Conservation (phyloP, 2,797 vertebrate species). For the Lagodon rhomboides region DNA sequence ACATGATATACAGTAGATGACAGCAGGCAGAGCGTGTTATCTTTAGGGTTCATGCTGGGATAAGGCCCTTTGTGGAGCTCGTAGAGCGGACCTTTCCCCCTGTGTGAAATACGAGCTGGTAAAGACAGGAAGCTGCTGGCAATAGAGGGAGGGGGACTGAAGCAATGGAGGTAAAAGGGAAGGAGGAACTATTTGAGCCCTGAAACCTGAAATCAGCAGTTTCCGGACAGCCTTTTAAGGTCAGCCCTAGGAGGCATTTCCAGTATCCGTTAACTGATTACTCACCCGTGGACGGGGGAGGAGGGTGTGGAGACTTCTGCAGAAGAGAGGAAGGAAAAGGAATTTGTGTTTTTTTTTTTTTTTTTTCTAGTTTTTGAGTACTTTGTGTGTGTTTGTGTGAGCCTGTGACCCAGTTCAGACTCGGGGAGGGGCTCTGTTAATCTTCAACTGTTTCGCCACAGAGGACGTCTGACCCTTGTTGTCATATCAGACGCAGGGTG, state of each 20-base stretch:
- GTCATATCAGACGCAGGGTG: constrained; percentile 56
- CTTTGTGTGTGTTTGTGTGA: constrained; percentile 23
- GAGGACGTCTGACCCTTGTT: constrained; percentile 55
- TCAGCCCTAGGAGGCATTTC: constrained; percentile 67
- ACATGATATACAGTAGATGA: background rate
- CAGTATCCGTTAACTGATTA: constrained; percentile 65
- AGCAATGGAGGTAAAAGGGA: constrained; percentile 37
- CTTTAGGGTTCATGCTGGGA: constrained; percentile 33
- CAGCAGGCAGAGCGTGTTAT: constrained; percentile 34
- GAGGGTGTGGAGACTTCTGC: background rate
- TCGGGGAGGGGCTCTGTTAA: constrained; percentile 21
- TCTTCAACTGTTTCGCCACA: constrained; percentile 36
- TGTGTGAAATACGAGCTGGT: constrained; percentile 75
- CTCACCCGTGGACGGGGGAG: constrained; percentile 28
- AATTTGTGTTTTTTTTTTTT: constrained; percentile 19
- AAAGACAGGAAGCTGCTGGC: constrained; percentile 72
- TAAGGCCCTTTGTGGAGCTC: constrained; percentile 38
- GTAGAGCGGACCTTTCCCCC: constrained; percentile 25
- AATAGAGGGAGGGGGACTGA: constrained; percentile 33
- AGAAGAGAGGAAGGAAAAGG: constrained; percentile 18
- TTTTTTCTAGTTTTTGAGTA: constrained; percentile 21
- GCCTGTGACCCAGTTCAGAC: constrained; percentile 7
- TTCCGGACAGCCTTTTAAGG: constrained; percentile 76
- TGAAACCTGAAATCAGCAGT: constrained; percentile 78
- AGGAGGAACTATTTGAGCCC: constrained; percentile 46